These are phyloP conservation scores for Lissocephala sabroskyi DNA, from an alignment of 2,888 invertebrate genomes.

Conservation along the genomic window DNA sequence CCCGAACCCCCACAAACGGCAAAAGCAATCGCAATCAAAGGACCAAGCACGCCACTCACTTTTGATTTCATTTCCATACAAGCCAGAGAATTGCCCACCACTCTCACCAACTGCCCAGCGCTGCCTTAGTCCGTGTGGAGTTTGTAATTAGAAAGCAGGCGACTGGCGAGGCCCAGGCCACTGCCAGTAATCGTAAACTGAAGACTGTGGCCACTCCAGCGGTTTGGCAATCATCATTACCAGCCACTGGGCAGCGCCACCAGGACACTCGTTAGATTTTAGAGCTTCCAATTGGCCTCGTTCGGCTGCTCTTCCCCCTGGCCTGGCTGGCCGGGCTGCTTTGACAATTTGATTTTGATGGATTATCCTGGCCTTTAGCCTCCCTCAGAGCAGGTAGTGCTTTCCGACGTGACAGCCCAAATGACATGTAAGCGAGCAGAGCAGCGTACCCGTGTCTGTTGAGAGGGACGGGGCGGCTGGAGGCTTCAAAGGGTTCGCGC, in stretches of 20 bases:
- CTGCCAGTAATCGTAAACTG: background rate
- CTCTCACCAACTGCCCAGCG: background rate
- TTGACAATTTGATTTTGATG: background rate
- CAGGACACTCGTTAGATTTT: background rate
- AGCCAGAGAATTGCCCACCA: background rate
- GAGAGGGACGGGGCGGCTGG: slow-evolving; percentile 1
- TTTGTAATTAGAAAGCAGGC: slow-evolving; percentile 33
- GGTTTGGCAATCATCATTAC: slow-evolving; percentile 57
- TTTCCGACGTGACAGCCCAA: slow-evolving; percentile 39
- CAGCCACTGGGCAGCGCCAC: slow-evolving; percentile 4
- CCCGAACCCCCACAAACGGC: background rate
- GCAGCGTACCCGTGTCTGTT: slow-evolving; percentile 4
- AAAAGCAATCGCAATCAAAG: slow-evolving; percentile 21
- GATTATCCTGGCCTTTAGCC: too few relatives aligned
- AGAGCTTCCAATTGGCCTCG: background rate
- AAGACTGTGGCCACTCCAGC: slow-evolving; percentile 43
- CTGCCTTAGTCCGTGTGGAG: background rate
- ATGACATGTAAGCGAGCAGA: too few relatives aligned
- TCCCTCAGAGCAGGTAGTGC: too few relatives aligned
- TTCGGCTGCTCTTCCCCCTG: background rate
- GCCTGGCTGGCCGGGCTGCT: background rate
- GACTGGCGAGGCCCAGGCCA: slow-evolving; percentile 3
- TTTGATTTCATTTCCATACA: slow-evolving; percentile 33
- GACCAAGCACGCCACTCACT: slow-evolving; percentile 19
- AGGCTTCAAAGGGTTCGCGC: slow-evolving; percentile 36